phyloP scores from a whole-genome alignment of 2,113 vertebrate species.

The Syngnathoides biaculeatus region DNA sequence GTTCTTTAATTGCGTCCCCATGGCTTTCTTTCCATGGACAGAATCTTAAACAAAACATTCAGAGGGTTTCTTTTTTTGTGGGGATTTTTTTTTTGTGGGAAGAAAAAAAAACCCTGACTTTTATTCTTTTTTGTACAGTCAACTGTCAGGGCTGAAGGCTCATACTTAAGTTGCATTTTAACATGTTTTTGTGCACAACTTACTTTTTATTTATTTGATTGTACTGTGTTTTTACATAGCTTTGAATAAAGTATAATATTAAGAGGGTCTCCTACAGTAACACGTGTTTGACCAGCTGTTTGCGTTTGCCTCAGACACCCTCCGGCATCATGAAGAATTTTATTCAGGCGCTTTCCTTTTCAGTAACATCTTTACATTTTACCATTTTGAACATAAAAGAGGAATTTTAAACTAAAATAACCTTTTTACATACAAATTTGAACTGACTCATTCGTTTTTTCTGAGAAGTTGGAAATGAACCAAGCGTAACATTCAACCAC shows the following conservation, averaged over 20 bases:
- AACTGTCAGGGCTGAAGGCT: slow-evolving; percentile 54
- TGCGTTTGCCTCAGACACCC: neutral
- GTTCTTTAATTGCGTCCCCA: slow-evolving; percentile 80
- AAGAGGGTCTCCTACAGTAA: neutral
- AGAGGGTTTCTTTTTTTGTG: slow-evolving; percentile 48
- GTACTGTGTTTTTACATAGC: neutral
- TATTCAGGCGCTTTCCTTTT: neutral
- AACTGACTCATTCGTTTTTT: neutral
- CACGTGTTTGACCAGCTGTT: neutral
- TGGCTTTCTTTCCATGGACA: slow-evolving; percentile 77
- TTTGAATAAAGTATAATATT: neutral
- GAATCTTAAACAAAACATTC: slow-evolving; percentile 76
- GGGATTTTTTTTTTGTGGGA: slow-evolving; percentile 27
- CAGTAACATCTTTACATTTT: neutral
- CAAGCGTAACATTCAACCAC: neutral
- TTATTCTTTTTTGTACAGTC: slow-evolving; percentile 50
- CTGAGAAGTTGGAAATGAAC: neutral
- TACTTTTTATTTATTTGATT: slow-evolving; percentile 8
- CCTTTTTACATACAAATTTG: neutral
- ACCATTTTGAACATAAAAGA: neutral
- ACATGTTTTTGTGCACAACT: slow-evolving; percentile 7
- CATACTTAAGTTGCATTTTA: neutral
- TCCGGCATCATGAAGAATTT: neutral
- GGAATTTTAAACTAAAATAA: neutral
- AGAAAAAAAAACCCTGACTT: slow-evolving; percentile 54